Base-by-base conservation (phyloP, 2,888 invertebrate species). In the Trachelus troglodyta region DNA sequence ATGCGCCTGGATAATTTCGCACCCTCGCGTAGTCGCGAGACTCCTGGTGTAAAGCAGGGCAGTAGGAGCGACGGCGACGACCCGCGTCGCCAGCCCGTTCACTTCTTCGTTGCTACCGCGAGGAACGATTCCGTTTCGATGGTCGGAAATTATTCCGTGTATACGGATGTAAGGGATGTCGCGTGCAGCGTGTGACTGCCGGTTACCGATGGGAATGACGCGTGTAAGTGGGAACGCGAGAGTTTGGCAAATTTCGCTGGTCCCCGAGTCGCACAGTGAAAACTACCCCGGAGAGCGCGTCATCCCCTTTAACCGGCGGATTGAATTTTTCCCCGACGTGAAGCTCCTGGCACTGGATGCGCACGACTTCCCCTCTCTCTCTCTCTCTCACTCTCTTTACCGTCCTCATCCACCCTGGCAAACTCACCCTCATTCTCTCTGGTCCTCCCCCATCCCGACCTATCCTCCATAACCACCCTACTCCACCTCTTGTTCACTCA, bases 231-330 rank as follows among this genome's bases (percentile, higher is more conserved):
- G 23, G 23, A 56, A 56, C 23, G 23, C 6, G 71, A 9, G 71
- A 35, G 34, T 33, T 33, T 12, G 34, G 34, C 71, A 35, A 73
- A 34, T 76, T 35, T 31, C 6, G 74, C 69, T 34, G 71, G 11
- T 12, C 12, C 69, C 34, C 31, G 9, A 0, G 12, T n/a, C 31
- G 12, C 0, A 34, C 31, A 9, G 71, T 4, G 35, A 37, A 12
- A 23, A 23, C n/a, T 23, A 76, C n/a, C 31, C 40, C 77, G 81
- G 81, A 84, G 84, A 87, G 81, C 83, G 86, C 87, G 87, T 85
- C 88, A 89, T 89, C 89, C 89, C 89, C 89, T 90, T 90, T 89
- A 90, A 90, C 86, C 84, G 86, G 87, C 86, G 90, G 89, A 90
- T 91, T 90, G 89, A 91, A 91, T 91, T 90, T 90, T 89, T 88